Base-by-base conservation (phyloP, 2,797 vertebrate genomes). In the Podargus strigoides region DNA sequence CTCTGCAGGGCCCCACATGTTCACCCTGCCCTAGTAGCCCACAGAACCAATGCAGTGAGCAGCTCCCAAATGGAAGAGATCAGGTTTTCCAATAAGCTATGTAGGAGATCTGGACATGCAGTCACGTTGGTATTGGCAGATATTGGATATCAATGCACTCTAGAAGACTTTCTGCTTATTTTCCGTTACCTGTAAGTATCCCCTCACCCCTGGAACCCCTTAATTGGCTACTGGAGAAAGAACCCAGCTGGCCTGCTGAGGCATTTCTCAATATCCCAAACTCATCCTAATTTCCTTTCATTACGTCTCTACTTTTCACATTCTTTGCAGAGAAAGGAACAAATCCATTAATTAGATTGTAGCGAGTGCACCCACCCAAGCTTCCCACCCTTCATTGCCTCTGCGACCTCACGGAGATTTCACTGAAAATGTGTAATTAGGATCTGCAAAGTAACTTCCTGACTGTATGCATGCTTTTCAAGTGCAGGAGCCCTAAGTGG, bases 401-500 rank as follows among this genome's bases (percentile, higher is more conserved):
- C 55, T 7, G 2, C 1, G 1, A 37, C 56, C 52, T 89, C 22
- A 6, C 3, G 0, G 56, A 73, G 55, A 34, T 79, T 66, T 90
- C 58, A 41, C 85, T 68, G 39, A 56, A 74, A 91, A 78, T 42
- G 41, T 59, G 14, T 82, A 62, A 46, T 84, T 55, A 73, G 41
- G 49, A 77, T 39, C 63, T 90, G 47, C 55, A 87, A 85, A 90
- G 63, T 85, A 69, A 85, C 82, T 93, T 89, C 72, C 89, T 90
- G 94, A 28, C 62, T 2, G 0, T 56, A 44, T 17, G 9, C 3
- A 6, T 34, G 64, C 58, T 74, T 89, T 55, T 78, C 67, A 6
- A 52, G 59, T 30, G 30, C 85, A 72, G 86, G 53, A 90, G 36
- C 46, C 14, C 3, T 50, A 47, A 79, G 69, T 87, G 46, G 14